These are phyloP conservation scores for Leucozona laternaria DNA, from an alignment of 2,888 invertebrate species.

Conservation along the genomic window DNA sequence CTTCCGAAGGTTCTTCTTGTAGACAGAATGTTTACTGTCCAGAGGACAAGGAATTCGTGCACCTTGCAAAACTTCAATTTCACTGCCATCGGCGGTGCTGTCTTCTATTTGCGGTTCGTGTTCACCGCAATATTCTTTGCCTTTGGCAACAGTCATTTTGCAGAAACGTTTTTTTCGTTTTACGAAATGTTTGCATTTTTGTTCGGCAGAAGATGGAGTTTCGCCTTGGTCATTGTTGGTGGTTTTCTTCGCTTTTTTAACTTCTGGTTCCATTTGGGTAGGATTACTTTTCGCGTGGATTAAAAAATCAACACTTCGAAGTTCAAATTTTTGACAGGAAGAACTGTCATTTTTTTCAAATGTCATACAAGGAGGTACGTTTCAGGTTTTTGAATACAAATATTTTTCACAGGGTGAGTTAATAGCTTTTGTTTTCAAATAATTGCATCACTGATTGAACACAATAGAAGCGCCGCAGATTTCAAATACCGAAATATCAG, in stretches of 20 bases:
- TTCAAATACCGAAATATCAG: too few relatives aligned
- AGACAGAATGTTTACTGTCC: conserved; percentile 89
- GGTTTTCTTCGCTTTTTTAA: conserved; percentile 58
- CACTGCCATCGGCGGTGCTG: conserved; percentile 10
- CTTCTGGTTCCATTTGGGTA: conserved; percentile 49
- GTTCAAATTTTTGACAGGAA: background rate
- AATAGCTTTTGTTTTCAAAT: background rate
- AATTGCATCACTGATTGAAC: too few relatives aligned
- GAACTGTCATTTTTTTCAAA: background rate
- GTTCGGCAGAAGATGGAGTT: background rate
- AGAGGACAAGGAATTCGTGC: conserved; percentile 89
- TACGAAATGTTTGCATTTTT: conserved; percentile 87
- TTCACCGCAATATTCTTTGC: conserved; percentile 89
- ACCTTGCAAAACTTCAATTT: conserved; percentile 61
- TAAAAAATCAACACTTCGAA: background rate
- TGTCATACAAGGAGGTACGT: background rate
- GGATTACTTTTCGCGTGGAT: background rate
- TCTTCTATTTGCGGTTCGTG: conserved; percentile 84
- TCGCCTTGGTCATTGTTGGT: background rate
- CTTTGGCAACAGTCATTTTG: conserved; percentile 89
- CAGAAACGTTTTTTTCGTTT: conserved; percentile 89
- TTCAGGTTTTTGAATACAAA: background rate
- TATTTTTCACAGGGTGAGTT: background rate
- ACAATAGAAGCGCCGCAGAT: too few relatives aligned
- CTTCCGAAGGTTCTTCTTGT: conserved; percentile 87